phyloP scores from a whole-genome alignment of 2,888 invertebrate genomes.

The Acleris cristana region DNA sequence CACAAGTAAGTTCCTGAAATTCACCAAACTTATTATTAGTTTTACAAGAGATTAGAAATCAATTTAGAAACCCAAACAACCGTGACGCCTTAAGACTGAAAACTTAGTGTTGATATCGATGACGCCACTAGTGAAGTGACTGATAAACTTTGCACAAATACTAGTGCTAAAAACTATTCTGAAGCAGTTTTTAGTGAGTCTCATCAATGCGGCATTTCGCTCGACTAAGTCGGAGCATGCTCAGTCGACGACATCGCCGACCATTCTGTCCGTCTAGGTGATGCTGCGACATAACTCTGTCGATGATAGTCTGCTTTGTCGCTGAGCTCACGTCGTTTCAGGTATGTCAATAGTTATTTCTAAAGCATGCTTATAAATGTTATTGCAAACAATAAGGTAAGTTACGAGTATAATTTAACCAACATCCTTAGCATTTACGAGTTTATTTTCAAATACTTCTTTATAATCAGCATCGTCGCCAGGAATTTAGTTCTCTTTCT shows the following conservation, averaged over 20 bases:
- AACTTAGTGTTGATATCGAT: constrained; percentile 26
- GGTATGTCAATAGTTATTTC: constrained; percentile 59
- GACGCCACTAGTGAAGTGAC: constrained; percentile 59
- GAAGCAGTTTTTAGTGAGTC: constrained; percentile 42
- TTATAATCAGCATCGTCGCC: too few relatives aligned
- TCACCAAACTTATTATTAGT: not conserved
- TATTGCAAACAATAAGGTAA: not conserved
- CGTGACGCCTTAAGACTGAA: constrained; percentile 18
- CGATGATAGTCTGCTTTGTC: constrained; percentile 83
- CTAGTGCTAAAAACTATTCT: constrained; percentile 39
- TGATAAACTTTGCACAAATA: constrained; percentile 47
- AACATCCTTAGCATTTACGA: too few relatives aligned
- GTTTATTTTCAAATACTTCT: too few relatives aligned
- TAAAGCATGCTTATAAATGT: constrained; percentile 20
- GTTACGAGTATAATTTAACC: constrained; percentile 1
- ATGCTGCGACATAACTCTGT: constrained; percentile 76
- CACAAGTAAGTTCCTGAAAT: not conserved
- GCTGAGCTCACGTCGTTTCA: constrained; percentile 81
- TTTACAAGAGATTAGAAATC: not conserved
- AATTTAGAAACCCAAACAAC: not conserved
- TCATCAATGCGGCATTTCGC: constrained; percentile 57
- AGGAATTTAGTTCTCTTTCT: not conserved
- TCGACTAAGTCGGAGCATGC: constrained; percentile 61
- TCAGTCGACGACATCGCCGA: constrained; percentile 77
- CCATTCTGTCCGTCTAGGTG: constrained; percentile 71